Percentiles rank a stretch among this genome's conserved stretches.
Conservation (phyloP, 1,140 invertebrate species). For the Nautilus pompilius region DNA sequence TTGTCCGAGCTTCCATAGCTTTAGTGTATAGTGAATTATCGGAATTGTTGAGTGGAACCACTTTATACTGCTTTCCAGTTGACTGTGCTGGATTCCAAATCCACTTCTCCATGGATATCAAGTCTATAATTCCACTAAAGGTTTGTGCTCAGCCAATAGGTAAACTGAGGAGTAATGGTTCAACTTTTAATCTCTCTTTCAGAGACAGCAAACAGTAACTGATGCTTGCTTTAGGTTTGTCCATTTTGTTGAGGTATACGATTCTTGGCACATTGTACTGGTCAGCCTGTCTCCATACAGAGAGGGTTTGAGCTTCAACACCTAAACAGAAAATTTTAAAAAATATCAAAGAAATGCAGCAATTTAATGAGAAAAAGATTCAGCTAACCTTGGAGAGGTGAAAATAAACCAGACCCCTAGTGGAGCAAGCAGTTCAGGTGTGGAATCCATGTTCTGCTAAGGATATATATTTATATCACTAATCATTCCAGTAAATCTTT, state of each 20-base stretch:
- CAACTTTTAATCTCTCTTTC: slow-evolving; percentile 69
- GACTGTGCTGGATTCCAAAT: slow-evolving; percentile 58
- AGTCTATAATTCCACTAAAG: slow-evolving; percentile 72
- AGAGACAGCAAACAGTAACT: slow-evolving; percentile 71
- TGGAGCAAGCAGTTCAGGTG: too few relatives aligned
- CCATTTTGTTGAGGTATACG: slow-evolving; percentile 96
- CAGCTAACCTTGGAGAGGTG: too few relatives aligned
- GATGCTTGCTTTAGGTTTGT: slow-evolving; percentile 76
- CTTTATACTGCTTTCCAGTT: slow-evolving; percentile 33
- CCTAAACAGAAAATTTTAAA: slow-evolving; percentile 58
- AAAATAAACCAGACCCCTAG: too few relatives aligned
- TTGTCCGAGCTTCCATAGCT: slow-evolving; percentile 58
- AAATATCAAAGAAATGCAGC: not conserved
- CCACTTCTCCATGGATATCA: slow-evolving; percentile 71
- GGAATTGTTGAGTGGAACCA: slow-evolving; percentile 23
- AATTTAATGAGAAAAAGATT: not conserved
- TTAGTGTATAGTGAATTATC: slow-evolving; percentile 60
- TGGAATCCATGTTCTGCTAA: too few relatives aligned
- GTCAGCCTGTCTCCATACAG: slow-evolving; percentile 92
- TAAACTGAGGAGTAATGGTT: slow-evolving; percentile 71
- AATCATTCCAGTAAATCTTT: too few relatives aligned
- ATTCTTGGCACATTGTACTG: slow-evolving; percentile 81
- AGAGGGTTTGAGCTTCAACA: slow-evolving; percentile 95
- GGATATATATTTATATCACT: too few relatives aligned
- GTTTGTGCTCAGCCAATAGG: slow-evolving; percentile 63